Percentiles rank a stretch among this genome's conserved stretches.
These are phyloP conservation scores for Mormoops blainvillei DNA, from an alignment of 2,113 vertebrate genomes.

Conservation along the genomic window DNA sequence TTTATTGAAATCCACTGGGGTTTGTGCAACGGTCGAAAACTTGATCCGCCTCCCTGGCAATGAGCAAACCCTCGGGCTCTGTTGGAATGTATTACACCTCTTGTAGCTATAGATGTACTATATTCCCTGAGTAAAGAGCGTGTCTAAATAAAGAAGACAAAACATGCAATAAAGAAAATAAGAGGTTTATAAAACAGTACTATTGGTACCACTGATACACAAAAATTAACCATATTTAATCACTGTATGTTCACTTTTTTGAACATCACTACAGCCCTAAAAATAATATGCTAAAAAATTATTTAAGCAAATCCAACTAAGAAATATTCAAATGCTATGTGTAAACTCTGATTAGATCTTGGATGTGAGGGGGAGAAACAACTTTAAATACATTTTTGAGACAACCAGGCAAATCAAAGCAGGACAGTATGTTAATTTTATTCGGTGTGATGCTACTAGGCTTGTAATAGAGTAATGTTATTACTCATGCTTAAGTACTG, in stretches of 20 bases:
- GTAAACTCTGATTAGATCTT: not conserved
- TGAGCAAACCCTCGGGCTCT: slow-evolving; percentile 81
- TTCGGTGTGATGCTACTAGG: not conserved
- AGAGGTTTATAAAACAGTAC: not conserved
- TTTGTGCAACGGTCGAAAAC: slow-evolving; percentile 95
- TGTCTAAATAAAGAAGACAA: slow-evolving; percentile 74
- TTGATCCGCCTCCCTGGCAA: slow-evolving; percentile 83
- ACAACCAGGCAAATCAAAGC: not conserved
- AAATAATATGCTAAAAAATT: not conserved
- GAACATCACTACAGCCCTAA: not conserved
- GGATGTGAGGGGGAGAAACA: not conserved
- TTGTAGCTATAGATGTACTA: slow-evolving; percentile 88
- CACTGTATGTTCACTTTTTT: not conserved
- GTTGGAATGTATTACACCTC: slow-evolving; percentile 94
- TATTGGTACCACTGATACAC: not conserved
- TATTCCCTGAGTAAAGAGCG: slow-evolving; percentile 85
- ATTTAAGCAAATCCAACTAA: not conserved
- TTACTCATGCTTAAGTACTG: not conserved
- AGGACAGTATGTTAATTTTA: not conserved
- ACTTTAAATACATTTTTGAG: slow-evolving; percentile 32
- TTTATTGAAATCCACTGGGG: slow-evolving; percentile 92
- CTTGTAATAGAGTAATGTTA: not conserved
- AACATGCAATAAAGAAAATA: not conserved
- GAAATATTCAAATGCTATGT: not conserved
- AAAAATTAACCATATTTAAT: not conserved